Evolutionary conservation across 2,888 invertebrate genomes (phyloP), one percentile per base, ranked within the genome.

Genomic region (Pachycephus smyrnensis): DNA sequence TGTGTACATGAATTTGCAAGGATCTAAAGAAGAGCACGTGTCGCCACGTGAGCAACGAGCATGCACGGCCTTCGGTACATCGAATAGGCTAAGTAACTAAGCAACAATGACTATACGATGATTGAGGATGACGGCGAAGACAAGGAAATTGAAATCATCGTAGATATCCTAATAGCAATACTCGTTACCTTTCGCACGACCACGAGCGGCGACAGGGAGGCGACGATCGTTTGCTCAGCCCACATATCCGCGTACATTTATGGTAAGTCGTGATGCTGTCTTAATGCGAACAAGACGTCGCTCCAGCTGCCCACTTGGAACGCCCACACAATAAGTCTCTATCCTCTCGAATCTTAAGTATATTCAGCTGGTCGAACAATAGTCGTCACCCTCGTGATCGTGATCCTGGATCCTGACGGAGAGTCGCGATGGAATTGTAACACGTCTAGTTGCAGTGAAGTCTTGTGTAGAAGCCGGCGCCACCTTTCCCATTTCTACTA

Each of bases 101-200:
- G 55, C 23, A 23, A 1, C 1, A 23, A 6, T 0, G 55, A 9
- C 23, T 9, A 0, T 6, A 23, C 23, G 55, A 23, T 0, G 23
- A 55, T 9, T 9, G 23, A 55, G 55, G 55, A 55, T 4, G 35
- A 35, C 35, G 4, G 15, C 15, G 15, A 40, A 15, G 12, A 40
- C 12, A 40, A 40, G 40, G 12, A 40, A 55, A 23, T 55, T 55
- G 23, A 23, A 23, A 55, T 55, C 23, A 23, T 23, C 55, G 9
- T 1, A 9, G 55, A 55, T 23, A 55, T 23, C 23, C 55, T 2
- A 23, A 55, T 55, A 3, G 2, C 55, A 69, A 78, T 80, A 75
- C 81, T 55, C 79, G 81, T 84, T 84, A 86, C 85, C 88, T 88
- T 85, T 78, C 82, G 84, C 76, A 86, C 84, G 83, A 89, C 84